Percentiles rank a stretch among this genome's conserved stretches.
phyloP scores from a whole-genome alignment of 37 sponge, comb jelly and placozoan genomes.

The Ianthella basta region DNA sequence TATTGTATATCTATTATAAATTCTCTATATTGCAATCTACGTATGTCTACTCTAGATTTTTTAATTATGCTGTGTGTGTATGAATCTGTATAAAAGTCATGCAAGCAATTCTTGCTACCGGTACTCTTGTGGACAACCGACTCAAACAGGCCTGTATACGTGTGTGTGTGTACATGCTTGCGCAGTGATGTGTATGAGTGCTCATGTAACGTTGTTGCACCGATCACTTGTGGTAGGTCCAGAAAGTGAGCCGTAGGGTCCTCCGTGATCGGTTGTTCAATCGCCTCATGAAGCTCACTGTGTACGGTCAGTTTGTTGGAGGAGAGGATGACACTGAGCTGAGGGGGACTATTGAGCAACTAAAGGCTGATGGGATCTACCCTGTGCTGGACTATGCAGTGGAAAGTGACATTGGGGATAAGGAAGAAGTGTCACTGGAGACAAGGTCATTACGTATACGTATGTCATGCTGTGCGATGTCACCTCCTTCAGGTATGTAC shows the following conservation, averaged over 20 bases:
- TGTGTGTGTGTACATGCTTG: background rate
- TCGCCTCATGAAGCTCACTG: slow-evolving; percentile 69
- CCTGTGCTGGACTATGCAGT: slow-evolving; percentile 91
- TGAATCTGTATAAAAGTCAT: too few relatives aligned
- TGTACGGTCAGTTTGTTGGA: slow-evolving; percentile 96
- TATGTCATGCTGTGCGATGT: too few relatives aligned
- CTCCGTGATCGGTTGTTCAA: slow-evolving; percentile 59
- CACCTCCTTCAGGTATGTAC: too few relatives aligned
- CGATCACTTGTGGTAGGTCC: slow-evolving; percentile 29
- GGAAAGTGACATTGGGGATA: slow-evolving; percentile 71
- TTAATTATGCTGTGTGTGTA: too few relatives aligned
- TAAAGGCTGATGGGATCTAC: slow-evolving; percentile 60
- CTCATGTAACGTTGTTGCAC: too few relatives aligned
- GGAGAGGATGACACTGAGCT: slow-evolving; percentile 66
- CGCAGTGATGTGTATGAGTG: too few relatives aligned
- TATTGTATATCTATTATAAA: too few relatives aligned
- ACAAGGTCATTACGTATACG: background rate
- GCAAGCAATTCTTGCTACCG: too few relatives aligned
- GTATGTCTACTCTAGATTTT: too few relatives aligned
- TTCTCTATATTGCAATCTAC: too few relatives aligned
- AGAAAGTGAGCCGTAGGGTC: slow-evolving; percentile 32
- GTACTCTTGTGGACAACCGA: too few relatives aligned
- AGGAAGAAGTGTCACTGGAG: slow-evolving; percentile 53
- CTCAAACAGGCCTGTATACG: background rate
- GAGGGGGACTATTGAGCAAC: slow-evolving; percentile 31